phyloP scores from a whole-genome alignment of 1,140 invertebrate genomes.

The Pogonus chalceus region DNA sequence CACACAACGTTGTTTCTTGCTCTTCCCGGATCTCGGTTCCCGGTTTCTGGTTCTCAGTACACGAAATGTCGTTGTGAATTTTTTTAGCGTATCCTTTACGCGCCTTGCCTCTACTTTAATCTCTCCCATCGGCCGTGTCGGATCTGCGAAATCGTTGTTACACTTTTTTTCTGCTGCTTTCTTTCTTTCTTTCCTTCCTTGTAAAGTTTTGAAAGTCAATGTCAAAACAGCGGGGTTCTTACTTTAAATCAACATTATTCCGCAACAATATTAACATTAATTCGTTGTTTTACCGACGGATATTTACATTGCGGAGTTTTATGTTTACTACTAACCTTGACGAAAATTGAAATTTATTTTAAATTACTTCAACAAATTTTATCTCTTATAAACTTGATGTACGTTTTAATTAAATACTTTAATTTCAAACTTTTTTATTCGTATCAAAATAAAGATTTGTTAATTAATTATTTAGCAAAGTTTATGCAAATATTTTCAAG shows the following conservation, averaged over 20 bases:
- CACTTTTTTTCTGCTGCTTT: neutral
- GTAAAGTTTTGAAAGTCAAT: neutral
- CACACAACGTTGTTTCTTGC: neutral
- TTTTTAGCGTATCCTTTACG: neutral
- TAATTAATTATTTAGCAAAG: no score
- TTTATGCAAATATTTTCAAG: no score
- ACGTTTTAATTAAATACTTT: no score
- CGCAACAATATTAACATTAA: neutral
- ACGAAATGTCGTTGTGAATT: neutral
- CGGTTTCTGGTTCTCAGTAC: no score
- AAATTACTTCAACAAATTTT: neutral
- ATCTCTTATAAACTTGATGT: neutral
- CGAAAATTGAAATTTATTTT: no score
- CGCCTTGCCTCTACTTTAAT: neutral
- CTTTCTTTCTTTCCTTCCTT: neutral
- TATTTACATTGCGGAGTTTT: neutral
- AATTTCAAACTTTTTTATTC: no score
- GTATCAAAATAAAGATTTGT: no score
- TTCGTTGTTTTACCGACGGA: neutral
- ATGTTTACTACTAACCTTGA: no score
- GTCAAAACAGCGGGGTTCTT: neutral
- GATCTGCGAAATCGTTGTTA: neutral
- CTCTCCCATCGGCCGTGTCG: neutral
- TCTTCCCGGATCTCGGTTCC: no score
- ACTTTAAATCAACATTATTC: conserved; percentile 1